phyloP scores from a whole-genome alignment of 2,888 invertebrate species.

The Hypolimnas misippus region DNA sequence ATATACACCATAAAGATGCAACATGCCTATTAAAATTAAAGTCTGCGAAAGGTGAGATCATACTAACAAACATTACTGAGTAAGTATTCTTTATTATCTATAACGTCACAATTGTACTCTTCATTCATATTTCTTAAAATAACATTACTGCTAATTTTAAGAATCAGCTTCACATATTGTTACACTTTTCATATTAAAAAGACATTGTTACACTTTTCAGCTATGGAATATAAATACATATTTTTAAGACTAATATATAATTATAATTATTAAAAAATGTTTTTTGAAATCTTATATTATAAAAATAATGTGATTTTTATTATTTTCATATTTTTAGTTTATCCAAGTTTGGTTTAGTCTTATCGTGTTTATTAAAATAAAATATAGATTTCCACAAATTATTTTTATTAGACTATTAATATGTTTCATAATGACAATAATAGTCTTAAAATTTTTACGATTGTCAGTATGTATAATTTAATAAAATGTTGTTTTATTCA shows the following conservation, averaged over 20 bases:
- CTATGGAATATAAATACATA: not conserved
- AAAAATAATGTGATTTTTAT: not conserved
- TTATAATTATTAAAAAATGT: not conserved
- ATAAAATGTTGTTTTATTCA: no score
- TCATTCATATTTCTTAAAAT: conserved; percentile 1
- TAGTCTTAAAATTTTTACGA: no score
- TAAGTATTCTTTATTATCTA: not conserved
- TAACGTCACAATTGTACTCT: not conserved
- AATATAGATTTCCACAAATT: no score
- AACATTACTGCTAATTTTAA: not conserved
- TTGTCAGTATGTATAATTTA: no score
- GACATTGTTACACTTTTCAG: conserved; percentile 8
- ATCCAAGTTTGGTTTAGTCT: no score
- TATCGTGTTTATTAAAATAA: no score
- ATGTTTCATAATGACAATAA: no score
- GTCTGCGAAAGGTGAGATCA: not conserved
- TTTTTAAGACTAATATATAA: not conserved
- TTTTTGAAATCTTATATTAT: not conserved
- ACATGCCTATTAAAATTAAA: no score
- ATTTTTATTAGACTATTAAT: no score
- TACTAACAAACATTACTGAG: not conserved
- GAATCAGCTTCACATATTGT: not conserved
- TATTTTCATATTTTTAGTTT: no score
- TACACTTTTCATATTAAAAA: conserved; percentile 4
- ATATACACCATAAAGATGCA: not conserved